These are phyloP conservation scores for Melanostigma gelatinosum DNA, from an alignment of 2,113 vertebrate species.

Conservation along the genomic window DNA sequence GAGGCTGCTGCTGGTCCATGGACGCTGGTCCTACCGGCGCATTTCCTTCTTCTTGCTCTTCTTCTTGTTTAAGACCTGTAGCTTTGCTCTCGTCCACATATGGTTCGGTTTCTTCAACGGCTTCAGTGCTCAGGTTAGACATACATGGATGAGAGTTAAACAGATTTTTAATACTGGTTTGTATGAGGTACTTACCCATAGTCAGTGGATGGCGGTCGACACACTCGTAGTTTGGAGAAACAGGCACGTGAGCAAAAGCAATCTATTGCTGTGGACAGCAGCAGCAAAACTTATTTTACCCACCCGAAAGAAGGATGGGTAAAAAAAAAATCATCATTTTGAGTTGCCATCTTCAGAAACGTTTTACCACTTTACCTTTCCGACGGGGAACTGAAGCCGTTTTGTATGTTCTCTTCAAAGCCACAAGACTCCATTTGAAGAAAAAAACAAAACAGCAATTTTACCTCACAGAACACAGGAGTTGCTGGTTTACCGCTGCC, in stretches of 20 bases:
- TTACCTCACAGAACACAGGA: not conserved
- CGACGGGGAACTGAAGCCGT: not conserved
- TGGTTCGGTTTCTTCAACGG: conserved; percentile 92
- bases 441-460: not conserved
- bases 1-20: conserved; percentile 90
- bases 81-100: conserved; percentile 87
- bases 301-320: not conserved
- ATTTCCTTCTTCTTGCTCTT: conserved; percentile 89
- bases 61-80: conserved; percentile 93
- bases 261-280: not conserved
- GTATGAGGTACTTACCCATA: not conserved
- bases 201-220: not conserved
- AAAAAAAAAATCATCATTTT: not conserved
- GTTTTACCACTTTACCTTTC: not conserved
- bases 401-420: not conserved
- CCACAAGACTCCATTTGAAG: not conserved
- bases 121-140: conserved; percentile 87
- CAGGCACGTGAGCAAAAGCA: not conserved
- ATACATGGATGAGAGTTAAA: not conserved
- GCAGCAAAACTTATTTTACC: not conserved
- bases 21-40: conserved; percentile 91
- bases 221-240: not conserved
- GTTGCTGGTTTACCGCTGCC: not conserved
- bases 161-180: not conserved
- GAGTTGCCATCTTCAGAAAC: not conserved